phyloP scores from a whole-genome alignment of 2,888 invertebrate species.

The Criorhina ranunculi region DNA sequence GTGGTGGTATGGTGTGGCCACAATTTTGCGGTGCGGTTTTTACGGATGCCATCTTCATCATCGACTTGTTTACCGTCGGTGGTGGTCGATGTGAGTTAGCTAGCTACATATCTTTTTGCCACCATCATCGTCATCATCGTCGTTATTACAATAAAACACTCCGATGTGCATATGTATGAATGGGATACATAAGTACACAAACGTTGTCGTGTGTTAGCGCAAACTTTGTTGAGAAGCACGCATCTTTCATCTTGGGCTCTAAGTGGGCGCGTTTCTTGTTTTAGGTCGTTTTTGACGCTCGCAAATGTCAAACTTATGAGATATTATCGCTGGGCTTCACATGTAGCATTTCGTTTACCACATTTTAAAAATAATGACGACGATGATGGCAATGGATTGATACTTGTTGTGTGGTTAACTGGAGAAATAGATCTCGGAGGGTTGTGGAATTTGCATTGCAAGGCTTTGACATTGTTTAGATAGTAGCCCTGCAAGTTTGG shows the following conservation, averaged over 20 bases:
- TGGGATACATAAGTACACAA: neutral
- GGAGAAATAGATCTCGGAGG: neutral
- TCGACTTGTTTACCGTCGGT: conserved; percentile 69
- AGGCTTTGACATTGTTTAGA: neutral
- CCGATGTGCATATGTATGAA: conserved; percentile 26
- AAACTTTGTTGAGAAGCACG: conserved; percentile 4
- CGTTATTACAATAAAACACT: conserved; percentile 43
- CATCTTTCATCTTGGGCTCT: neutral
- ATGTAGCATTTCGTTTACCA: conserved; percentile 23
- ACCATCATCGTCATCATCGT: conserved; percentile 59
- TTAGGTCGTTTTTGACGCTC: conserved; percentile 26
- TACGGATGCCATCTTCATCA: conserved; percentile 77
- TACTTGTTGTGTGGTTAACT: conserved; percentile 33
- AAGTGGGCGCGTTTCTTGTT: neutral
- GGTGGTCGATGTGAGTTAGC: conserved; percentile 65
- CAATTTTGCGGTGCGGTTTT: conserved; percentile 74
- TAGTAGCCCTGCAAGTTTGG: no score
- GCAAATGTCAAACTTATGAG: conserved; percentile 45
- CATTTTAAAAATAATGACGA: conserved; percentile 25
- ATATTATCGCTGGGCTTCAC: conserved; percentile 18
- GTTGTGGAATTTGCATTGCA: neutral
- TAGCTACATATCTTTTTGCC: conserved; percentile 55
- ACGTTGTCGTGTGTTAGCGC: conserved; percentile 4
- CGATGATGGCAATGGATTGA: conserved; percentile 46
- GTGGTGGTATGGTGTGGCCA: conserved; percentile 60